Percentiles rank a stretch among this genome's conserved stretches.
phyloP scores from a whole-genome alignment of 2,113 vertebrate species.

The Rhynchopsitta pachyrhyncha region DNA sequence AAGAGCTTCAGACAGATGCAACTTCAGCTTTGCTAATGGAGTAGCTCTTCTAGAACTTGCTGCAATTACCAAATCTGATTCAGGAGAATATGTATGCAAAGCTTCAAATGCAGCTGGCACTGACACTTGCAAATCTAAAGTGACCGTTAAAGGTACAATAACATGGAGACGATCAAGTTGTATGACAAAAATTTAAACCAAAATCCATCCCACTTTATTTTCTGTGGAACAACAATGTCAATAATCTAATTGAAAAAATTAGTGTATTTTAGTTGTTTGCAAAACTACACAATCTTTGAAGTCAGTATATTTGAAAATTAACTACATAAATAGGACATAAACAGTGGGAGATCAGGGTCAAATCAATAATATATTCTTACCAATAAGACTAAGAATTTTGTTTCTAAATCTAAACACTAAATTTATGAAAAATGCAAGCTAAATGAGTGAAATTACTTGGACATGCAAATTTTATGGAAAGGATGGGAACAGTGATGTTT shows the following conservation, averaged over 20 bases:
- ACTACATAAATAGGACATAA: not conserved
- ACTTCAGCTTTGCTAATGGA: conserved; percentile 85
- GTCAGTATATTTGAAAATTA: not conserved
- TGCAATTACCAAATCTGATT: conserved; percentile 78
- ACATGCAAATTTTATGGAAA: not conserved
- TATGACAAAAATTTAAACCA: not conserved
- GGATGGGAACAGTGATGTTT: not conserved
- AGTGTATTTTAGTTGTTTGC: not conserved
- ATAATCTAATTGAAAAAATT: not conserved
- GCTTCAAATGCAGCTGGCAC: conserved; percentile 89
- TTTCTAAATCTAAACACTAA: not conserved
- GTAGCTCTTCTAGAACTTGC: conserved; percentile 86
- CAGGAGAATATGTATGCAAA: conserved; percentile 94
- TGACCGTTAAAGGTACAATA: conserved; percentile 89
- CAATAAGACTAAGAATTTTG: not conserved
- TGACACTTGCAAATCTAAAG: conserved; percentile 89
- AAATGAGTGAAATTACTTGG: not conserved
- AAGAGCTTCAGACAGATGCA: conserved; percentile 81
- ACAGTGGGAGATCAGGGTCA: not conserved
- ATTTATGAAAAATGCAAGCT: not conserved
- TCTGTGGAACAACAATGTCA: not conserved
- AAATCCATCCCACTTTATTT: not conserved
- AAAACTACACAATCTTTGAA: not conserved
- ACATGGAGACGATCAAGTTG: not conserved
- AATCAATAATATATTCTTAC: not conserved